Conservation (phyloP, 2,113 vertebrate genomes). For the Psittacula cyanocephala region DNA sequence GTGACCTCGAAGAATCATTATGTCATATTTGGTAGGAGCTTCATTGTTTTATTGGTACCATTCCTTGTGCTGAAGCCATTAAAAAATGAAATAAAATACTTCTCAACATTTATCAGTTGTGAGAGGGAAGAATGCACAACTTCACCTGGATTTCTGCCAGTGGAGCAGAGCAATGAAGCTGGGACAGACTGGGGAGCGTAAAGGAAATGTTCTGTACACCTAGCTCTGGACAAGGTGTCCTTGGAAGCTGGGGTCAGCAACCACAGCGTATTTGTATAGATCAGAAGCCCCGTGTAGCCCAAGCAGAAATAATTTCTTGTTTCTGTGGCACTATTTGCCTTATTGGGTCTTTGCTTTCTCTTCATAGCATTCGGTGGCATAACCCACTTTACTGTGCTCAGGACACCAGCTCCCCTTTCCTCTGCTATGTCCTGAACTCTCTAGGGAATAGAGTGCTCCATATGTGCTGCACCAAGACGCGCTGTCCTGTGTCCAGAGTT, state of each 20-base stretch:
- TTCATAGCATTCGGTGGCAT: background rate
- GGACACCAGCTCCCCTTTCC: background rate
- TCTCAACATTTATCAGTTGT: background rate
- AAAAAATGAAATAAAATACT: slow-evolving; percentile 14
- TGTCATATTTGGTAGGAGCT: slow-evolving; percentile 24
- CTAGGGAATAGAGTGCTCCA: rapidly evolving
- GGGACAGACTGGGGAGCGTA: background rate
- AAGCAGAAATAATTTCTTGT: background rate
- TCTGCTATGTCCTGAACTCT: background rate
- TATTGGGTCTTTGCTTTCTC: background rate
- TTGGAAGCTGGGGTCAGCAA: background rate
- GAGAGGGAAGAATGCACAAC: background rate
- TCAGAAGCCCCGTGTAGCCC: background rate
- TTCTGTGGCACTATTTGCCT: background rate
- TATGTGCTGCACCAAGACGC: background rate
- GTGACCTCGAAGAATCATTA: slow-evolving; percentile 24
- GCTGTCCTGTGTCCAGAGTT: background rate
- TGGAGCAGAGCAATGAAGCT: background rate
- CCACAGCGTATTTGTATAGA: rapidly evolving
- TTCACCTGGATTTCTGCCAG: background rate
- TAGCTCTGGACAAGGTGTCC: background rate
- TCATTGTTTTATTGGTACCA: slow-evolving; percentile 32
- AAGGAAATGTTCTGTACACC: background rate
- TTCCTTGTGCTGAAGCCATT: background rate
- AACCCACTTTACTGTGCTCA: background rate